Evolutionary conservation across 2,888 invertebrate genomes (phyloP).

Genomic region (Ptychoptera albimana): DNA sequence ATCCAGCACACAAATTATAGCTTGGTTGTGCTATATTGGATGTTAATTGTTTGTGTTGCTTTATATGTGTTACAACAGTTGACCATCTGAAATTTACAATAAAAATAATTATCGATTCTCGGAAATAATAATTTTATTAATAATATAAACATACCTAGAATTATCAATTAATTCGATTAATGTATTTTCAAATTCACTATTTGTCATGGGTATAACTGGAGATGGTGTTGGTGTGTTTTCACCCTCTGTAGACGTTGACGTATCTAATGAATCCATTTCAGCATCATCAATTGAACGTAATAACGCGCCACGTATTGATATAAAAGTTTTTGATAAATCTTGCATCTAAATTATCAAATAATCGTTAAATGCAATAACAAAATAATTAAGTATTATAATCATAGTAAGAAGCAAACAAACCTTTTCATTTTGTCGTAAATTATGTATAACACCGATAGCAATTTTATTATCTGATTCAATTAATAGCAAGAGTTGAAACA

Average conservation of each 20-base stretch:
- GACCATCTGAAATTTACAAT: conserved; percentile 43
- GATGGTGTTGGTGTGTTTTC: conserved; percentile 48
- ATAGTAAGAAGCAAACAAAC: conserved; percentile 21
- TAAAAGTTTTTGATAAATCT: conserved; percentile 45
- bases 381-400: not conserved
- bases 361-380: not conserved
- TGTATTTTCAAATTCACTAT: conserved; percentile 24
- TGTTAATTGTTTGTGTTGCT: conserved; percentile 38
- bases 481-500: conserved; percentile 79
- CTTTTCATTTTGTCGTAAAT: conserved; percentile 40
- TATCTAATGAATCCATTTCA: conserved; percentile 33
- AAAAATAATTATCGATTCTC: conserved; percentile 18
- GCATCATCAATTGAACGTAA: conserved; percentile 42
- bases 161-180: conserved; percentile 26
- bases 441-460: conserved; percentile 44
- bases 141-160: not conserved
- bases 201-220: conserved; percentile 32
- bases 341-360: conserved; percentile 30
- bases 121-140: not conserved
- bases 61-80: conserved; percentile 48
- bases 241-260: conserved; percentile 38
- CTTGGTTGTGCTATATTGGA: not conserved
- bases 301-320: conserved; percentile 39
- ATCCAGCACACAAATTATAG: conserved; percentile 34
- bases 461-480: conserved; percentile 80